phyloP scores from a whole-genome alignment of 2,888 invertebrate species.

The Willowsia nigromaculata region DNA sequence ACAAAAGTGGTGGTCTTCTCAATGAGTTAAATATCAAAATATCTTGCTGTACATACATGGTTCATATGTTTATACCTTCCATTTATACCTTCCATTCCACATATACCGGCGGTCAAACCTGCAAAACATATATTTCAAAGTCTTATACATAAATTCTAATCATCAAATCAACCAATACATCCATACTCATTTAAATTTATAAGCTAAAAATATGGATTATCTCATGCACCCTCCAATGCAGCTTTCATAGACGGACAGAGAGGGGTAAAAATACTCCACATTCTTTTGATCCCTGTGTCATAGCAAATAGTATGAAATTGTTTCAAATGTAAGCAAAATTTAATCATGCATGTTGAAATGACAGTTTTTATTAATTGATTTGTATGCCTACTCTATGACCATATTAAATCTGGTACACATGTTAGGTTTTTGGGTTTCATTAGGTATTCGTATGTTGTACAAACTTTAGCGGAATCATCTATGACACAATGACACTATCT shows the following conservation, averaged over 20 bases:
- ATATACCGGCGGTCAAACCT: too few species aligned
- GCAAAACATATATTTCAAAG: not conserved
- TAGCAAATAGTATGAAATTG: not conserved
- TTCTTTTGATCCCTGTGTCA: not conserved
- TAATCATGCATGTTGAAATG: not conserved
- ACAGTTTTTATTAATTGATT: not conserved
- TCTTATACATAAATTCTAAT: not conserved
- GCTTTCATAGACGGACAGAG: not conserved
- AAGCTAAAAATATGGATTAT: conserved; percentile 63
- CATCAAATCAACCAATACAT: not conserved
- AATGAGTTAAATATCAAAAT: conserved; percentile 36
- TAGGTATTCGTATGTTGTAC: too few species aligned
- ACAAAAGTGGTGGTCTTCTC: conserved; percentile 20
- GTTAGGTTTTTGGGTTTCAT: too few species aligned
- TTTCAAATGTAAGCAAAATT: not conserved
- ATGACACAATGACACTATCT: too few species aligned
- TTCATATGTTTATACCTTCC: too few species aligned
- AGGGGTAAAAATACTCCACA: not conserved
- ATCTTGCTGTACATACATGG: not conserved
- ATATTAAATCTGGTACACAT: too few species aligned
- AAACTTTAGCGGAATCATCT: too few species aligned
- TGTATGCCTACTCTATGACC: too few species aligned
- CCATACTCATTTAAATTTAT: not conserved
- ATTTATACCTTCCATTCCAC: too few species aligned
- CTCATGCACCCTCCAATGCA: not conserved